Evolutionary conservation across 2,113 vertebrate species (phyloP).

Genomic region (Machaerirhynchus nigripectus): DNA sequence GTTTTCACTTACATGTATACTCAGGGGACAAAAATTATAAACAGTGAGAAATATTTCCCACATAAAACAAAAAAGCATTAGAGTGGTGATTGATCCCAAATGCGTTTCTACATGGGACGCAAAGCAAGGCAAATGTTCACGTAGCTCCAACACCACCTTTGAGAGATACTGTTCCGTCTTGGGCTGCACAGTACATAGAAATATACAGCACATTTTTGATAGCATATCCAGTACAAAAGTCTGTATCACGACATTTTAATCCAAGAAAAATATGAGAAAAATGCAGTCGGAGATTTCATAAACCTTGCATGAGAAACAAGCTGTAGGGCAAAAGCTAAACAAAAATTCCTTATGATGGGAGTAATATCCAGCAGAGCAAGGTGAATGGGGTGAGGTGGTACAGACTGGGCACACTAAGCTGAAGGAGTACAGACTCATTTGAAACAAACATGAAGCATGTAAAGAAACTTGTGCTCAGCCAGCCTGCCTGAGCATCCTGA

Average conservation of each 20-base stretch:
- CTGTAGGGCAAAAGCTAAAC: not conserved
- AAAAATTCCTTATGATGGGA: not conserved
- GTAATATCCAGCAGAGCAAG: not conserved
- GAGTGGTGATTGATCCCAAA: not conserved
- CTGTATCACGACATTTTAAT: not conserved
- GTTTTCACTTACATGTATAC: not conserved
- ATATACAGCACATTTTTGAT: not conserved
- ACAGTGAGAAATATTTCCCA: not conserved
- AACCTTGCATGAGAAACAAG: not conserved
- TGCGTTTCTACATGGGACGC: not conserved
- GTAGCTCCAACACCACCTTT: not conserved
- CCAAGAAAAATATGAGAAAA: not conserved
- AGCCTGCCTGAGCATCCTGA: not conserved
- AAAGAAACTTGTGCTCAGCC: not conserved
- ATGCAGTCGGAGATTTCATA: not conserved
- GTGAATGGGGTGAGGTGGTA: not conserved
- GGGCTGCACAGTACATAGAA: not conserved
- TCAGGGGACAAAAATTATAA: not conserved
- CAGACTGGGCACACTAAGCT: not conserved
- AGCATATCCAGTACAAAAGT: not conserved
- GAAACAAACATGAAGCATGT: not conserved
- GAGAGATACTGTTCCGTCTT: not conserved
- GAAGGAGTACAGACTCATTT: not conserved
- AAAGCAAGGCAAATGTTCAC: not conserved
- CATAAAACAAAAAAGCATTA: not conserved